Evolutionary conservation across 2,797 vertebrate species (phyloP).

Genomic region (Peromyscus eremicus): DNA sequence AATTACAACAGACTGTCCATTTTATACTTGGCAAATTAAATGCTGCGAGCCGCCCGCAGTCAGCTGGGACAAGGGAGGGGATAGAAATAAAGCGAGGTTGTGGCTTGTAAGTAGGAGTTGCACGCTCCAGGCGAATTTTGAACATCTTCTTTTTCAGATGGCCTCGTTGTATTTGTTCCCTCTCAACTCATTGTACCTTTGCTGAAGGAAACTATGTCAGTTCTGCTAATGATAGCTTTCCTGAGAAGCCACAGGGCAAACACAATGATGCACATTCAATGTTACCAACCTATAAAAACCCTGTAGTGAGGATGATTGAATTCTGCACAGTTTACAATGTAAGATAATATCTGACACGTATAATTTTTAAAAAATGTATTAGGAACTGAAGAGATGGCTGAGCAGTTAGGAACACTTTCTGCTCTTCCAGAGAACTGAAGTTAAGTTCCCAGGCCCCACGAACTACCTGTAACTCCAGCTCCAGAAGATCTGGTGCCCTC

Average conservation of each 20-base stretch:
- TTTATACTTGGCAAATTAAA: not conserved
- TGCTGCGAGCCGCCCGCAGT: not conserved
- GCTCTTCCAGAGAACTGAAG: not conserved
- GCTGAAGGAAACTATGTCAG: not conserved
- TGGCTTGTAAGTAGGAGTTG: not conserved
- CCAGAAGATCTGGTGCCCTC: not conserved
- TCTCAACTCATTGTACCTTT: not conserved
- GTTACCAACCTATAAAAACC: constrained; percentile 35
- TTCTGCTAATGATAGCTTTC: not conserved
- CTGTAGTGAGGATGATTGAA: not conserved
- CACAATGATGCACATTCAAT: not conserved
- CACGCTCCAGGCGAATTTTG: constrained; percentile 35
- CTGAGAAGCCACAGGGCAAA: not conserved
- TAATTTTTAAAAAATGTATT: not conserved
- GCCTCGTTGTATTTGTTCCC: not conserved
- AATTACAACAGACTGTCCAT: not conserved
- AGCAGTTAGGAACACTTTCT: not conserved
- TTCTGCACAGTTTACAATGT: constrained; percentile 8
- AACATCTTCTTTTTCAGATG: constrained; percentile 35
- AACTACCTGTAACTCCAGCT: not conserved
- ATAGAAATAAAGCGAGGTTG: not conserved
- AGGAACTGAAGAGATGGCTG: not conserved
- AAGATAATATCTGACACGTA: not conserved
- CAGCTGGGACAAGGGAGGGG: not conserved
- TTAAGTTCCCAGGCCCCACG: not conserved